Conservation (phyloP, 2,888 invertebrate species). For the Hesperia comma region DNA sequence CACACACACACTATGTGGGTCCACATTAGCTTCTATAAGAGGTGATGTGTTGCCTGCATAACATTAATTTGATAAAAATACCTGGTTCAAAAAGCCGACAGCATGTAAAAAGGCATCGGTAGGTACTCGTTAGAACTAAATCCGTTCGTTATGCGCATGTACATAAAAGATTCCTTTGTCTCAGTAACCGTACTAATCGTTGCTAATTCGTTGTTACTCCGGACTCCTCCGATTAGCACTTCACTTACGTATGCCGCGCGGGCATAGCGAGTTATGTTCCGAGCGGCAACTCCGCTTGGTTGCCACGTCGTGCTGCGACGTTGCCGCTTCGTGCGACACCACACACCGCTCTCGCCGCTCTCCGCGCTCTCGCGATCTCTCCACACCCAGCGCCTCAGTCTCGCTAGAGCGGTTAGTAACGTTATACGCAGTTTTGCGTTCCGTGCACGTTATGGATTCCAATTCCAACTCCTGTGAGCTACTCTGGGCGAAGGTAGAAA, state of each 20-base stretch:
- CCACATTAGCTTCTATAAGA: no score
- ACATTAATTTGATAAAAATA: no score
- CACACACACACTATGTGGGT: no score
- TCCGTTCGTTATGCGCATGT: neutral
- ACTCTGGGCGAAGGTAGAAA: conserved; percentile 66
- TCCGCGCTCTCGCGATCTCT: conserved; percentile 60
- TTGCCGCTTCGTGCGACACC: conserved; percentile 69
- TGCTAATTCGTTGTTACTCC: conserved; percentile 60
- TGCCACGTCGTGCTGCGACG: conserved; percentile 50
- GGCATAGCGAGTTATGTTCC: conserved; percentile 17
- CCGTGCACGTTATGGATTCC: conserved; percentile 62
- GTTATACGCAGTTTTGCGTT: conserved; percentile 45
- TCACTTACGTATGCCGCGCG: conserved; percentile 45
- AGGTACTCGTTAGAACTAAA: neutral
- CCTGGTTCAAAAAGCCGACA: no score
- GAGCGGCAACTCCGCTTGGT: conserved; percentile 53
- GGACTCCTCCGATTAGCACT: conserved; percentile 49
- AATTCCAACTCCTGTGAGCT: conserved; percentile 66
- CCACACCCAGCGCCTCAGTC: conserved; percentile 64
- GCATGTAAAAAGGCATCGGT: no score
- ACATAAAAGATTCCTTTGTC: conserved; percentile 52
- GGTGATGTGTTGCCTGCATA: no score
- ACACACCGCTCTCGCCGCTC: conserved; percentile 71
- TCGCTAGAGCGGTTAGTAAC: conserved; percentile 74
- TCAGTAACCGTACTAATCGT: conserved; percentile 55